phyloP scores from a whole-genome alignment of 92 coral and sea anemone species.

The Chrysogorgia sp. region DNA sequence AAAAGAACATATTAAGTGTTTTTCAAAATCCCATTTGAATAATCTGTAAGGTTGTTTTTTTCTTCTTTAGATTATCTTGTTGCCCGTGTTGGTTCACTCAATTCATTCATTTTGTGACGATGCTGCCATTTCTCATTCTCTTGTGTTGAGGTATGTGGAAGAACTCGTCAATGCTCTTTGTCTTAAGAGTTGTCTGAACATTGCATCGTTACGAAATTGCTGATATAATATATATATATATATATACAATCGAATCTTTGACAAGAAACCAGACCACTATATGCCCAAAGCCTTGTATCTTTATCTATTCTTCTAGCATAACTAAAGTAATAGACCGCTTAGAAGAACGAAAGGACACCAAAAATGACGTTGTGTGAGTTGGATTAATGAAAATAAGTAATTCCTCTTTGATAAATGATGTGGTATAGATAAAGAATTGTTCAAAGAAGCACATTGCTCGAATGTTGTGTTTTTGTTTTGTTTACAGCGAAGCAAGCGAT shows the following conservation, averaged over 20 bases:
- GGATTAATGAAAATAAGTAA: no score
- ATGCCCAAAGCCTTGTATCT: neutral
- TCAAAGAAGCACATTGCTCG: neutral
- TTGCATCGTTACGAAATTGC: slow-evolving; percentile 20
- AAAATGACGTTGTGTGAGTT: slow-evolving; percentile 1
- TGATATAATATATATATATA: no score
- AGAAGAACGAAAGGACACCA: neutral
- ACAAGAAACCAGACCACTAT: slow-evolving; percentile 40
- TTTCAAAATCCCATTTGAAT: neutral
- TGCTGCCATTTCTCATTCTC: slow-evolving; percentile 73
- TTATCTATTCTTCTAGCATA: slow-evolving; percentile 55
- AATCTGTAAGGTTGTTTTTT: neutral
- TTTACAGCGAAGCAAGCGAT: slow-evolving; percentile 11
- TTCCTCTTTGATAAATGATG: no score
- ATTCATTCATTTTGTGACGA: slow-evolving; percentile 83
- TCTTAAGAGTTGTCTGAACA: no score
- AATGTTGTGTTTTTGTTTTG: neutral
- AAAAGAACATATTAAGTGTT: neutral
- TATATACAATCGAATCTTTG: no score
- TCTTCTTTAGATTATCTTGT: slow-evolving; percentile 68
- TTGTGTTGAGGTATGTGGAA: slow-evolving; percentile 75
- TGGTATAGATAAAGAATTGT: no score
- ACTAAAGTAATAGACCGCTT: slow-evolving; percentile 61
- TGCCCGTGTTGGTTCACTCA: slow-evolving; percentile 85
- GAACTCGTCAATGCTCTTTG: neutral